These are phyloP conservation scores for Brachymystax lenok DNA, from an alignment of 2,797 vertebrate genomes.

Conservation along the genomic window DNA sequence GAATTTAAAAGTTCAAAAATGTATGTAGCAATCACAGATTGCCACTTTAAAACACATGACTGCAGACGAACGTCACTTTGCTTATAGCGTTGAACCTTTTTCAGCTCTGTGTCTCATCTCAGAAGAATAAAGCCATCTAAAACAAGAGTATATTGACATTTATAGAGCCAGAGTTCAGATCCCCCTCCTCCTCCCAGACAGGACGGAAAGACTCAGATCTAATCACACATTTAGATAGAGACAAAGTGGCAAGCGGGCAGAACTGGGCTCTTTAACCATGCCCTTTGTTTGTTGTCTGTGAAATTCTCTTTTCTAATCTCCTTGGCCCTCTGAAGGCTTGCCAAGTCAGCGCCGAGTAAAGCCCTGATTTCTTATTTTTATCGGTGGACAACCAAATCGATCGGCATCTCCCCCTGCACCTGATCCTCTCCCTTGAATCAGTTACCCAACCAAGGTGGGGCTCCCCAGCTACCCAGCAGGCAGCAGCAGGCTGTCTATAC, in stretches of 20 bases:
- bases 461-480: too few species aligned
- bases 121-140: not conserved
- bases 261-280: constrained; percentile 58
- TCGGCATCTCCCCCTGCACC: constrained; percentile 60
- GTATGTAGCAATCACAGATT: not conserved
- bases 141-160: not conserved
- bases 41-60: not conserved
- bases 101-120: not conserved
- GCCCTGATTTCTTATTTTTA: constrained; percentile 75
- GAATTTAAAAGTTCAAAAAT: not conserved
- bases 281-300: constrained; percentile 69
- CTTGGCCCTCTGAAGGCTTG: constrained; percentile 56
- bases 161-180: not conserved
- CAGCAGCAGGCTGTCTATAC: too few species aligned
- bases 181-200: constrained; percentile 36
- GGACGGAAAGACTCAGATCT: constrained; percentile 58
- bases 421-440: constrained; percentile 45
- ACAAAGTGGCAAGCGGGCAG: constrained; percentile 50
- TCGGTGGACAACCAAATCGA: constrained; percentile 73
- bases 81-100: not conserved
- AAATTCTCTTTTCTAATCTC: constrained; percentile 72
- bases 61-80: not conserved
- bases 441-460: too few species aligned
- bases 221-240: constrained; percentile 60
- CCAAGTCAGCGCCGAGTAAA: constrained; percentile 55